phyloP scores from a whole-genome alignment of 64 coral and sea anemone genomes.

The Stichodactyla helianthus region DNA sequence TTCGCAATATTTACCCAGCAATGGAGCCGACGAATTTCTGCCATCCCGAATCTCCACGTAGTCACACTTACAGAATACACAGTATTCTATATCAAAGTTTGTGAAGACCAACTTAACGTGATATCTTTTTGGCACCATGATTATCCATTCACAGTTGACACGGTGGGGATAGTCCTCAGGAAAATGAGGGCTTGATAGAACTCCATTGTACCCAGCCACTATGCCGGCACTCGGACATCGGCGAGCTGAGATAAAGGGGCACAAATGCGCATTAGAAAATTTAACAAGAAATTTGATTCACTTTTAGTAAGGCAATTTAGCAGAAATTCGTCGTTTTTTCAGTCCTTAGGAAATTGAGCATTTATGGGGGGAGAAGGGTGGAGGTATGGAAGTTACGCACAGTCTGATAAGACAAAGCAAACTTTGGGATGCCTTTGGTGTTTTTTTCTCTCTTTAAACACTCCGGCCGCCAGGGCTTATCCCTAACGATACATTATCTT shows the following conservation, averaged over 20 bases:
- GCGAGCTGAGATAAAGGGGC: background rate
- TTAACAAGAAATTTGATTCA: background rate
- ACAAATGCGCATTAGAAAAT: background rate
- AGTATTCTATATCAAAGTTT: constrained; percentile 27
- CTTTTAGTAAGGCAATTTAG: too few relatives aligned
- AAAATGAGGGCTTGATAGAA: constrained; percentile 9
- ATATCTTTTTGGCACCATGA: background rate
- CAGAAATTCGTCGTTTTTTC: too few relatives aligned
- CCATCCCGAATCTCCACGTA: constrained; percentile 31
- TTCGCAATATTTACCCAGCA: constrained; percentile 14
- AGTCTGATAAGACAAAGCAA: too few relatives aligned
- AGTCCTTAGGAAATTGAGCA: too few relatives aligned
- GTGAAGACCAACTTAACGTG: constrained; percentile 22
- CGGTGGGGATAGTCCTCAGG: constrained; percentile 27
- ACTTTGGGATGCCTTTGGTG: too few relatives aligned
- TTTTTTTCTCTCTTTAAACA: too few relatives aligned
- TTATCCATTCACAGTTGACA: constrained; percentile 23
- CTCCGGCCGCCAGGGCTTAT: too few relatives aligned
- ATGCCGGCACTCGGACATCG: constrained; percentile 13
- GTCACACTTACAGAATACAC: constrained; percentile 32
- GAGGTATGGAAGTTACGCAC: too few relatives aligned
- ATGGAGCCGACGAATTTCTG: constrained; percentile 1
- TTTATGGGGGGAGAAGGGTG: too few relatives aligned
- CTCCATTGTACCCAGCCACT: constrained; percentile 4
- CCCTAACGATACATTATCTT: too few relatives aligned